phyloP scores from a whole-genome alignment of 2,888 invertebrate genomes.

The Trissonchulus sp. region DNA sequence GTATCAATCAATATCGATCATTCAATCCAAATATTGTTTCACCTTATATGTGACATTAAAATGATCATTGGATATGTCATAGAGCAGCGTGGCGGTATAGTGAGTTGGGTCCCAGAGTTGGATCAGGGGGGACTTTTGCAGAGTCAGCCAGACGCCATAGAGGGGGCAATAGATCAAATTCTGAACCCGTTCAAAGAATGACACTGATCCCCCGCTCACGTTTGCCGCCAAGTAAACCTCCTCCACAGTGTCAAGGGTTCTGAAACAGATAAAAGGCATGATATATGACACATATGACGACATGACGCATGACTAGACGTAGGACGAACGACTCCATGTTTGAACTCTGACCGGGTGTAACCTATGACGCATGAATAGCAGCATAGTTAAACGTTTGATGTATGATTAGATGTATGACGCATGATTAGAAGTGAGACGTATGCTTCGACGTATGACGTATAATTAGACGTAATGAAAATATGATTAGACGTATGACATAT shows the following conservation, averaged over 20 bases:
- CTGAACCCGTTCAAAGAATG: constrained; percentile 55
- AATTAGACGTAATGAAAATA: too few relatives aligned
- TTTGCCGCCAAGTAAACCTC: constrained; percentile 57
- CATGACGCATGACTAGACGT: too few relatives aligned
- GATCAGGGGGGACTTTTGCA: constrained; percentile 58
- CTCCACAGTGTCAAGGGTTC: constrained; percentile 54
- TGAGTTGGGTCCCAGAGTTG: constrained; percentile 57
- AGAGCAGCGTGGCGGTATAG: constrained; percentile 56
- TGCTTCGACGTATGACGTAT: too few relatives aligned
- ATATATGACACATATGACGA: not conserved
- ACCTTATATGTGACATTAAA: constrained; percentile 25
- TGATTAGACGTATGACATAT: too few relatives aligned
- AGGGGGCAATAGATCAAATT: constrained; percentile 50
- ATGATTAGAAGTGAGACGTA: not conserved
- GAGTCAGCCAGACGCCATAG: constrained; percentile 56
- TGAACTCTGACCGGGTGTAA: too few relatives aligned
- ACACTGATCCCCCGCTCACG: constrained; percentile 44
- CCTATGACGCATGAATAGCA: too few relatives aligned
- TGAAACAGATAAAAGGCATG: constrained; percentile 42
- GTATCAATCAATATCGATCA: too few relatives aligned
- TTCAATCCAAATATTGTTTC: too few relatives aligned
- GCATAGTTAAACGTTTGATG: too few relatives aligned
- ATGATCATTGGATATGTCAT: constrained; percentile 54
- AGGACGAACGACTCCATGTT: too few relatives aligned
- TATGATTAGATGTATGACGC: too few relatives aligned